Evolutionary conservation across 1,140 invertebrate species (phyloP), one percentile per base, ranked within the genome.

Genomic region (Pseudomyrmex sp.): DNA sequence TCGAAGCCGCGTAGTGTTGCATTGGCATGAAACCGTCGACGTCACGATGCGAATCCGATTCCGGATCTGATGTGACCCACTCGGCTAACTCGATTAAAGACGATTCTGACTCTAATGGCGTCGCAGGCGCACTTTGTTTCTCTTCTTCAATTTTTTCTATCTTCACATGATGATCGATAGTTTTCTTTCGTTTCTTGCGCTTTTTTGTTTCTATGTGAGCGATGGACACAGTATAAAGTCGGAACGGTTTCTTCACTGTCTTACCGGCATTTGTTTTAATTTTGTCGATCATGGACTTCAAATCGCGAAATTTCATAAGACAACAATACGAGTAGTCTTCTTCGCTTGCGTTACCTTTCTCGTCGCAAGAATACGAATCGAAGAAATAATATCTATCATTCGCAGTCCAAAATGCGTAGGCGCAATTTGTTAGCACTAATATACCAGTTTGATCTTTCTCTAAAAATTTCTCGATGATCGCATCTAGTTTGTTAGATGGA

Each of bases 331-430:
- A 26, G 0, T 20, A 66, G 2, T 93, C 93, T 2, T 66, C 59
- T 0, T 85, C 68, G 10, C 5, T 82, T 0, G 79, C 76, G 9
- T 52, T 59, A 0, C 93, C 94, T 4, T 82, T 75, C 13, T 92
- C 73, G 52, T 94, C 92, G 50, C 93, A 94, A 7, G 85, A n/a
- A 58, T 94, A 94, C 15, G 93, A 89, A 86, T 94, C 92, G 62
- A 94, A 94, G 0, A 94, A 26, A 23, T 93, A 94, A 58, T 84
- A 93, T 15, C 58, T 69, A 4, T 84, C 83, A 8, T 91, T 76
- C 0, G 86, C 23, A 0, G 26, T 74, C 93, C 93, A 94, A 72
- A 94, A 91, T 0, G 93, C 93, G 52, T 90, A 93, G 0, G 93
- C 83, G 5, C 85, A 82, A 66, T 93, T 93, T 2, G 13, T 13